phyloP scores from a whole-genome alignment of 2,797 vertebrate species.

The Characodon lateralis region DNA sequence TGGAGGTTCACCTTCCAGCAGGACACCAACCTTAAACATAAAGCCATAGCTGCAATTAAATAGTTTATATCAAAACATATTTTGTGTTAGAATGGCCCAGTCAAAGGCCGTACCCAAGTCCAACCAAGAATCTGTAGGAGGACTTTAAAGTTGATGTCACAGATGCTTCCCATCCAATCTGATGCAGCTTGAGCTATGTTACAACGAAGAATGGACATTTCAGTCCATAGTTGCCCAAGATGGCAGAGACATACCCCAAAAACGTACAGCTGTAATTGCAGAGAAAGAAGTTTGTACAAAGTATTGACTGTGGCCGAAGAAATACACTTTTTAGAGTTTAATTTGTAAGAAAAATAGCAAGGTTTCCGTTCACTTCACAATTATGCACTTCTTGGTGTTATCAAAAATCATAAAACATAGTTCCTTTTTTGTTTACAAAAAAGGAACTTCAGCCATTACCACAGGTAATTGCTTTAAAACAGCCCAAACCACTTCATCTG shows the following conservation, averaged over 20 bases:
- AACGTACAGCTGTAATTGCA: neutral
- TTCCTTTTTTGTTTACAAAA: neutral
- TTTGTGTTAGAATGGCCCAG: neutral
- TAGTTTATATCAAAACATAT: neutral
- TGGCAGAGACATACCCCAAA: neutral
- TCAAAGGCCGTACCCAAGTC: neutral
- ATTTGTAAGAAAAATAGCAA: neutral
- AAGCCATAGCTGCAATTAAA: neutral
- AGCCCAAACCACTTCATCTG: neutral
- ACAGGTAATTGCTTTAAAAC: neutral
- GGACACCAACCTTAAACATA: neutral
- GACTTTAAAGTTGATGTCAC: too few relatives aligned
- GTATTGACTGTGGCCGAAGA: neutral
- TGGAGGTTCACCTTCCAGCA: neutral
- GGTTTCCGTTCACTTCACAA: neutral
- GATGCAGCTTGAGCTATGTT: too few relatives aligned
- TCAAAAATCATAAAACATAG: too few relatives aligned
- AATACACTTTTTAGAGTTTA: neutral
- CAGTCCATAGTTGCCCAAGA: neutral
- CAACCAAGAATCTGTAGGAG: neutral
- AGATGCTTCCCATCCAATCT: too few relatives aligned
- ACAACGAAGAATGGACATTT: too few relatives aligned
- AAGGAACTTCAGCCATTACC: neutral
- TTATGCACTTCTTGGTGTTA: neutral
- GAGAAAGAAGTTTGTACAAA: neutral